These are phyloP conservation scores for Gila orcuttii DNA, from an alignment of 2,113 vertebrate genomes.

Conservation along the genomic window DNA sequence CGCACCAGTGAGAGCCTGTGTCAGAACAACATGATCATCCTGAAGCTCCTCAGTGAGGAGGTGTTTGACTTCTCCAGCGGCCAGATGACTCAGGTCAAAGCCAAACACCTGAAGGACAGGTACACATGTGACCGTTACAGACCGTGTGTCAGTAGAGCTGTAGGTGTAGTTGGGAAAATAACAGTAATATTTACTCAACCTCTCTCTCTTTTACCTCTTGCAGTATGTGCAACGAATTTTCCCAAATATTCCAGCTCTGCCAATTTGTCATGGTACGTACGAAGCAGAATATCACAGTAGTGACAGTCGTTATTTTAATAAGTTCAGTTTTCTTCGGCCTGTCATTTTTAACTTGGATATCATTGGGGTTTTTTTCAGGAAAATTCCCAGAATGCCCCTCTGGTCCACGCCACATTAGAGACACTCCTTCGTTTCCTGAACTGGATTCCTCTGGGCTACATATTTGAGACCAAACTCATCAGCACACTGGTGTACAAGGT, in stretches of 20 bases:
- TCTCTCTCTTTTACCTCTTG: slow-evolving; percentile 47
- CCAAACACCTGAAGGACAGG: slow-evolving; percentile 95
- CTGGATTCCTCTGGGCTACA: slow-evolving; percentile 97
- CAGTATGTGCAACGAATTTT: slow-evolving; percentile 99
- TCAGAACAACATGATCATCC: slow-evolving; percentile 99
- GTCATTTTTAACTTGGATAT: neutral
- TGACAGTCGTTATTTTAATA: neutral
- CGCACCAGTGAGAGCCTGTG: slow-evolving; percentile 97
- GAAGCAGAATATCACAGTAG: neutral
- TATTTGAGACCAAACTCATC: slow-evolving; percentile 97
- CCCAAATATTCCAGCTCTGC: slow-evolving; percentile 96
- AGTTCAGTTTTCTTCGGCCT: neutral
- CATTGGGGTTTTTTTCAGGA: slow-evolving; percentile 75
- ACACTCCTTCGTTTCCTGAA: slow-evolving; percentile 94
- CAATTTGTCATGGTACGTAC: slow-evolving; percentile 95
- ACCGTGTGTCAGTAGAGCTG: neutral
- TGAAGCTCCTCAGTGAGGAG: slow-evolving; percentile 97
- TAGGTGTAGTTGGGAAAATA: neutral
- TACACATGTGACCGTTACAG: slow-evolving; percentile 54
- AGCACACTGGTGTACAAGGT: slow-evolving; percentile 98
- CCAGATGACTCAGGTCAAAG: slow-evolving; percentile 95
- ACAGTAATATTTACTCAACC: neutral
- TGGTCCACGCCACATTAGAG: slow-evolving; percentile 95
- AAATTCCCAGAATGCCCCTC: slow-evolving; percentile 94
- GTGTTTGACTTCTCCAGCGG: slow-evolving; percentile 96